These are phyloP conservation scores for Paramormyrops kingsleyae DNA, from an alignment of 2,113 vertebrate species.

Conservation along the genomic window DNA sequence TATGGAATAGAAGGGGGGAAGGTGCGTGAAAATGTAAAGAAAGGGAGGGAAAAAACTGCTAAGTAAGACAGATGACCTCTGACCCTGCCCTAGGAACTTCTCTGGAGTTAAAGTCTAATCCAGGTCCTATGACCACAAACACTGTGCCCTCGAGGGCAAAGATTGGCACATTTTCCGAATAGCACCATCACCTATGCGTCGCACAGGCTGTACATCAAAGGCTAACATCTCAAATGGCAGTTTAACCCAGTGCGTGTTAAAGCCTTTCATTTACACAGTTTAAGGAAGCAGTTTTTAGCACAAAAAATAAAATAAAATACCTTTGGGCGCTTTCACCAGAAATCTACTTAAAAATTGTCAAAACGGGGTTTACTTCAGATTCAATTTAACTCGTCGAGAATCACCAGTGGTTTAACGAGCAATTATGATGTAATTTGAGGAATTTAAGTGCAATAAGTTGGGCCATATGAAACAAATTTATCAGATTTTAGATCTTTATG, in stretches of 20 bases:
- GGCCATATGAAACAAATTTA: background rate
- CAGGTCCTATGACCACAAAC: slow-evolving; percentile 67
- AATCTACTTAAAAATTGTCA: background rate
- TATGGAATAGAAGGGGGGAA: background rate
- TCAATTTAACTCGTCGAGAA: background rate
- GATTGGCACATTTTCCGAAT: slow-evolving; percentile 63
- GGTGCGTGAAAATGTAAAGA: background rate
- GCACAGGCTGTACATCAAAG: slow-evolving; percentile 48
- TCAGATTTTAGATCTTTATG: background rate
- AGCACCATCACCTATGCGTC: slow-evolving; percentile 52
- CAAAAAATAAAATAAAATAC: background rate
- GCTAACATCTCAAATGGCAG: slow-evolving; percentile 35
- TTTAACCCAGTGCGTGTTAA: slow-evolving; percentile 25
- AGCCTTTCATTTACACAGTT: background rate
- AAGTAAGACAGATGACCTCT: slow-evolving; percentile 61
- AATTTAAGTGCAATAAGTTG: slow-evolving; percentile 1
- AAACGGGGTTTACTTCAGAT: background rate
- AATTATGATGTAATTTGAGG: slow-evolving; percentile 15
- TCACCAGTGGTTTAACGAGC: background rate
- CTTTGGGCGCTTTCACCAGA: background rate
- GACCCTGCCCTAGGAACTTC: slow-evolving; percentile 56
- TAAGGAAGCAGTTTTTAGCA: background rate
- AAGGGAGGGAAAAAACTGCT: background rate
- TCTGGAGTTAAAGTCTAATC: slow-evolving; percentile 69
- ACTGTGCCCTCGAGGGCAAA: slow-evolving; percentile 57